These are phyloP conservation scores for Caerostris extrusa DNA, from an alignment of 1,140 invertebrate species.

Conservation along the genomic window DNA sequence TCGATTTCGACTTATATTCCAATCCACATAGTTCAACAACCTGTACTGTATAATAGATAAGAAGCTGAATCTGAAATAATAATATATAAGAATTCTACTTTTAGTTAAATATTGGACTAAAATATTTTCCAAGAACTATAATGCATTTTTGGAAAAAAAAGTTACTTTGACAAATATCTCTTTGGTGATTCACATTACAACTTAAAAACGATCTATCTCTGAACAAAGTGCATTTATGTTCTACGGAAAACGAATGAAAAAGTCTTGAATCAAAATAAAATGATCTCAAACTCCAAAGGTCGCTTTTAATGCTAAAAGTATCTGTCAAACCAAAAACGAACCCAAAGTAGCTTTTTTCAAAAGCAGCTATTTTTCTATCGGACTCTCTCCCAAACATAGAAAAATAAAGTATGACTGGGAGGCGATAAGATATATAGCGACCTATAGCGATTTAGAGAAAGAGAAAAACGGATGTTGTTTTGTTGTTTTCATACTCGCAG, in stretches of 20 bases:
- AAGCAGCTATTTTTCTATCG: constrained; percentile 48
- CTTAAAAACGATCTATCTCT: neutral
- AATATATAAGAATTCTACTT: too few species aligned
- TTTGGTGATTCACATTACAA: neutral
- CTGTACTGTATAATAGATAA: too few species aligned
- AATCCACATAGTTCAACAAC: too few species aligned
- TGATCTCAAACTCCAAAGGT: neutral
- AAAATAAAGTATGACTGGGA: constrained; percentile 25
- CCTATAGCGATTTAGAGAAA: constrained; percentile 56
- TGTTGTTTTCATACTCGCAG: constrained; percentile 34
- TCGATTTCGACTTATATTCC: too few species aligned
- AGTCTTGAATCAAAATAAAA: neutral
- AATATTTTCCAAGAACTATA: too few species aligned
- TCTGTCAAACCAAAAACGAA: neutral
- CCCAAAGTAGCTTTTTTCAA: constrained; percentile 45
- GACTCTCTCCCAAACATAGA: constrained; percentile 15
- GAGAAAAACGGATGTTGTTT: neutral
- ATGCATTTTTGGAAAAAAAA: too few species aligned
- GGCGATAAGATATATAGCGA: constrained; percentile 72
- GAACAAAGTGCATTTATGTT: neutral
- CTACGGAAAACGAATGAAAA: neutral
- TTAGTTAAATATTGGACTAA: too few species aligned
- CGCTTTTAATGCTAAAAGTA: constrained; percentile 5
- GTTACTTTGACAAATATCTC: too few species aligned
- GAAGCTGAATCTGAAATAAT: too few species aligned